Evolutionary conservation across 2,797 vertebrate species (phyloP).

Genomic region (Anabas testudineus): DNA sequence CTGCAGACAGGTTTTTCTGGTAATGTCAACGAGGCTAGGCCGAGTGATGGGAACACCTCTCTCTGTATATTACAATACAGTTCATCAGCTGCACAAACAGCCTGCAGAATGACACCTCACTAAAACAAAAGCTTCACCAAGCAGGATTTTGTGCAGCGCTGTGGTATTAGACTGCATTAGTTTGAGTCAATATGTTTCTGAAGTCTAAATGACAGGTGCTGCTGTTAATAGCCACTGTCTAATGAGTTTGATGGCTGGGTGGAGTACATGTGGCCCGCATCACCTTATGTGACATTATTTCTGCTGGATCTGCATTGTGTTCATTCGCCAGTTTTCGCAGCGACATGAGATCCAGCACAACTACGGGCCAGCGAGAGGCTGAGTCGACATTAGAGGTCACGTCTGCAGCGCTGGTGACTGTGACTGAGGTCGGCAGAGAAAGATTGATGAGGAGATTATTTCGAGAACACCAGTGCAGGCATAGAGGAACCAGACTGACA

Average conservation of each 20-base stretch:
- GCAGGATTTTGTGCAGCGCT: neutral
- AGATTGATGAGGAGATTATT: constrained; percentile 37
- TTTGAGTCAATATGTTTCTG: constrained; percentile 5
- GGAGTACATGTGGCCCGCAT: constrained; percentile 15
- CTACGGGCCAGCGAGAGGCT: constrained; percentile 3
- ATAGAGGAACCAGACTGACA: constrained; percentile 41
- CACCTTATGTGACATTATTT: constrained; percentile 46
- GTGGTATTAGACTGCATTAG: no score
- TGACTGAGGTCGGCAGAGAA: constrained; percentile 18
- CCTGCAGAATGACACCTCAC: no score
- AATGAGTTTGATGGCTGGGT: constrained; percentile 21
- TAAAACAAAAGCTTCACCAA: neutral
- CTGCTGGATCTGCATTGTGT: constrained; percentile 64
- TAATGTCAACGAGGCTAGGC: no score
- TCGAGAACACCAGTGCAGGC: constrained; percentile 9
- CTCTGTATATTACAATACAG: no score
- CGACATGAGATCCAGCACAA: constrained; percentile 33
- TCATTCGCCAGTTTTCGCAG: constrained; percentile 45
- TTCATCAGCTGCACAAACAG: no score
- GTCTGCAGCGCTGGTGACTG: constrained; percentile 10
- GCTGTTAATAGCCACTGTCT: constrained; percentile 35
- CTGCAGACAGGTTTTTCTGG: no score
- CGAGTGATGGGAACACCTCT: no score
- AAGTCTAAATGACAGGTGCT: constrained; percentile 12
- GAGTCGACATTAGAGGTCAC: constrained; percentile 19